A percentile compares a stretch with the other conserved stretches of the same genome.
phyloP scores from a whole-genome alignment of 2,113 vertebrate species.

The Hucho hucho region DNA sequence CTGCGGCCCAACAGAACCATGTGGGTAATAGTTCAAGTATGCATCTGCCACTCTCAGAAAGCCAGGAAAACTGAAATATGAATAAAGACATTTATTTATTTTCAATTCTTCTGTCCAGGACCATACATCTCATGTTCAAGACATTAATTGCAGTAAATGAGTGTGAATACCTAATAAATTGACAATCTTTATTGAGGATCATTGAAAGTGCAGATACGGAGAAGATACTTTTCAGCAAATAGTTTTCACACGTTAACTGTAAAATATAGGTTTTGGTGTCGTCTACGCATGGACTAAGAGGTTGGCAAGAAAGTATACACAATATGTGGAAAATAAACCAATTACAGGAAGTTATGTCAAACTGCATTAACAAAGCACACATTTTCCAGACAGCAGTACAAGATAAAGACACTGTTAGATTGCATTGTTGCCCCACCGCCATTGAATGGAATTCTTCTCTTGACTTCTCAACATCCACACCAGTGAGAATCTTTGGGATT shows the following conservation, averaged over 20 bases:
- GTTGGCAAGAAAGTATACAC: too few species aligned
- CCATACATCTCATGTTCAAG: not conserved
- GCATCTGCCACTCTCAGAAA: not conserved
- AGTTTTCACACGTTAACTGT: too few species aligned
- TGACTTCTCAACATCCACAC: slow-evolving; percentile 44
- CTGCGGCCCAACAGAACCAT: not conserved
- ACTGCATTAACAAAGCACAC: too few species aligned
- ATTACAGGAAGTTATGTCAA: not conserved
- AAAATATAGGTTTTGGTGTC: too few species aligned
- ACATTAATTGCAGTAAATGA: not conserved
- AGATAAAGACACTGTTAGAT: not conserved
- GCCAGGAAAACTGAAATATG: not conserved
- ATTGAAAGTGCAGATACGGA: not conserved
- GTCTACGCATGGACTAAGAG: too few species aligned
- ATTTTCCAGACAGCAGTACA: too few species aligned
- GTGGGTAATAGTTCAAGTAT: not conserved
- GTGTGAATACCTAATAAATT: not conserved
- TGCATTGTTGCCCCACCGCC: not conserved
- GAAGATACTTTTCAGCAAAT: too few species aligned
- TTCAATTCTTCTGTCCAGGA: too few species aligned
- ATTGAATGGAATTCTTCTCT: not conserved
- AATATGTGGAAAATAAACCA: too few species aligned
- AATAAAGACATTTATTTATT: slow-evolving; percentile 32
- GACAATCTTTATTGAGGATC: slow-evolving; percentile 26
- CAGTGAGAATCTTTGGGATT: slow-evolving; percentile 27